Percentiles rank a stretch among this genome's conserved stretches.
These are phyloP conservation scores for Gobionotothen gibberifrons DNA, from an alignment of 2,797 vertebrate genomes.

Conservation along the genomic window DNA sequence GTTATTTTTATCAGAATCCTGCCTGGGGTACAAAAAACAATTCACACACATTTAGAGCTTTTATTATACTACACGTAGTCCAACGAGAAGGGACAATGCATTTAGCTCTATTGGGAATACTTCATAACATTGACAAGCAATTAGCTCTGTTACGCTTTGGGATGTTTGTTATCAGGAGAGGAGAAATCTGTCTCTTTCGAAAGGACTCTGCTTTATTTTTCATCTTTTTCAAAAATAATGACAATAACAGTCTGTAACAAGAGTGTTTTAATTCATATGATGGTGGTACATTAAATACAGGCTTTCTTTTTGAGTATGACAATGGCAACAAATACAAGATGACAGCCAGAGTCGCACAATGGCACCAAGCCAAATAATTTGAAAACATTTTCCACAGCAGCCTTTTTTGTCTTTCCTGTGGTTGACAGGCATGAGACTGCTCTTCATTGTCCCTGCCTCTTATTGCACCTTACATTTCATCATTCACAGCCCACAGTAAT, in stretches of 20 bases:
- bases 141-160: constrained; percentile 76
- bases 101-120: constrained; percentile 67
- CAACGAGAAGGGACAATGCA: constrained; percentile 63
- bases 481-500: constrained; percentile 63
- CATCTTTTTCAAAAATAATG: constrained; percentile 54
- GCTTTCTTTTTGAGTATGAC: constrained; percentile 64
- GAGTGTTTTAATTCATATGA: constrained; percentile 62
- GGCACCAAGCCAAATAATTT: constrained; percentile 65
- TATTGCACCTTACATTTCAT: constrained; percentile 69
- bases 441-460: constrained; percentile 65
- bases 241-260: constrained; percentile 57
- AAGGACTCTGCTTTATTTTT: constrained; percentile 62
- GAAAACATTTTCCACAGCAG: constrained; percentile 62
- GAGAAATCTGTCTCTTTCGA: constrained; percentile 58
- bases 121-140: constrained; percentile 76
- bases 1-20: not conserved
- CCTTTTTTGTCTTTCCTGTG: constrained; percentile 44
- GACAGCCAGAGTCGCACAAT: constrained; percentile 62
- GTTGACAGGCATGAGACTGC: constrained; percentile 59
- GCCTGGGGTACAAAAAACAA: not conserved
- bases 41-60: constrained; percentile 40
- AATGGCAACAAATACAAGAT: constrained; percentile 64
- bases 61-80: constrained; percentile 59
- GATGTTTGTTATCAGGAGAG: constrained; percentile 72
- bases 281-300: constrained; percentile 58